Percentiles rank a stretch among this genome's conserved stretches.
These are phyloP conservation scores for Rhinogobius similis DNA, from an alignment of 2,113 vertebrate species.

Conservation along the genomic window DNA sequence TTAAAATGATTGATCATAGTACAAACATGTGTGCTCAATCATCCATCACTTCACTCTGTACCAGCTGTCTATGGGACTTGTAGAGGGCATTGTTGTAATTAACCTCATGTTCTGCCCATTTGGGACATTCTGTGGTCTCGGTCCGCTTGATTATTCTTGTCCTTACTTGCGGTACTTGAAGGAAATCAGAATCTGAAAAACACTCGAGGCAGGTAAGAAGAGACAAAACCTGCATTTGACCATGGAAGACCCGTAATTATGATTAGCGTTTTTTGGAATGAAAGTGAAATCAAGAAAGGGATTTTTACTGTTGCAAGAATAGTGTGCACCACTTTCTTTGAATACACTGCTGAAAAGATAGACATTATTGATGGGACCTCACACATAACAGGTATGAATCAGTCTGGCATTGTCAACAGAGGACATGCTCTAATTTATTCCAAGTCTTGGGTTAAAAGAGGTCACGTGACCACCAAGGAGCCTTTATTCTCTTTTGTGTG, in stretches of 20 bases:
- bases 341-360: constrained; percentile 28
- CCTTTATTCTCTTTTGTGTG: background rate
- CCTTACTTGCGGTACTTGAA: background rate
- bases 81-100: constrained; percentile 50
- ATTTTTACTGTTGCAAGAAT: constrained; percentile 23
- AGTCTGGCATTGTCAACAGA: constrained; percentile 34
- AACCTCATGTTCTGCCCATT: constrained; percentile 40
- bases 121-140: constrained; percentile 15
- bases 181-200: background rate
- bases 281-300: constrained; percentile 3
- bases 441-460: constrained; percentile 29
- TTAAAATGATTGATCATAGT: constrained; percentile 55
- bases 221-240: constrained; percentile 13
- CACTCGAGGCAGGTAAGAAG: background rate
- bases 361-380: constrained; percentile 28
- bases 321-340: constrained; percentile 12
- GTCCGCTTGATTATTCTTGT: constrained; percentile 10
- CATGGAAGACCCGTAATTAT: constrained; percentile 9
- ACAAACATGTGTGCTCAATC: constrained; percentile 17
- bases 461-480: constrained; percentile 1
- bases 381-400: constrained; percentile 58
- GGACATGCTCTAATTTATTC: constrained; percentile 45
- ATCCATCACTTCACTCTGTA: constrained; percentile 46
- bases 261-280: constrained; percentile 13
- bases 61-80: constrained; percentile 41